Percentiles rank a stretch among this genome's conserved stretches.
Evolutionary conservation across 2,797 vertebrate species (phyloP).

Genomic region (Spea hammondii): DNA sequence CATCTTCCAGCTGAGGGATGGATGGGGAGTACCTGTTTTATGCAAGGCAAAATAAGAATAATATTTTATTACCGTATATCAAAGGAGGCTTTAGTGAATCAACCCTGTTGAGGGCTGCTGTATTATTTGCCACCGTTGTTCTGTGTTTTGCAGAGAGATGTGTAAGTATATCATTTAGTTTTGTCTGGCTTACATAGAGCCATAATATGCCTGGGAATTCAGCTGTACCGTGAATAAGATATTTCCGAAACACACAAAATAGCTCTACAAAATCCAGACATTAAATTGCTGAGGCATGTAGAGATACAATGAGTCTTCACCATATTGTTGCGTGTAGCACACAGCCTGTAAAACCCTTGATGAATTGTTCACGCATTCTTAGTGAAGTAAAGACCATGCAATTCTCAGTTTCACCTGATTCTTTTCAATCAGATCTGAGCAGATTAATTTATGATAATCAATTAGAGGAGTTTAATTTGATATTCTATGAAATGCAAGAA

Average conservation of each 20-base stretch:
- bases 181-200: neutral
- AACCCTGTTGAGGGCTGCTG: no score
- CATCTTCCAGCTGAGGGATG: no score
- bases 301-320: constrained; percentile 34
- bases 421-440: constrained; percentile 48
- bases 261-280: constrained; percentile 26
- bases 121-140: no score
- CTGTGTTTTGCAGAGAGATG: no score
- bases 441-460: constrained; percentile 54
- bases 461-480: constrained; percentile 44
- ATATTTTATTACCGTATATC: no score
- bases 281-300: constrained; percentile 45
- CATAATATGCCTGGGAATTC: neutral
- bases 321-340: constrained; percentile 20
- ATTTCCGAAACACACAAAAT: constrained; percentile 27
- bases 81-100: no score
- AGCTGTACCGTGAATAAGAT: neutral
- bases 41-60: no score
- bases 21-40: no score
- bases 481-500: constrained; percentile 49
- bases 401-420: constrained; percentile 44
- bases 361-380: constrained; percentile 49
- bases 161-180: no score
- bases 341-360: constrained; percentile 37
- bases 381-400: constrained; percentile 43